A percentile compares a stretch with the other conserved stretches of the same genome.
phyloP scores from a whole-genome alignment of 2,797 vertebrate species.

The Acipenser transmontanus region DNA sequence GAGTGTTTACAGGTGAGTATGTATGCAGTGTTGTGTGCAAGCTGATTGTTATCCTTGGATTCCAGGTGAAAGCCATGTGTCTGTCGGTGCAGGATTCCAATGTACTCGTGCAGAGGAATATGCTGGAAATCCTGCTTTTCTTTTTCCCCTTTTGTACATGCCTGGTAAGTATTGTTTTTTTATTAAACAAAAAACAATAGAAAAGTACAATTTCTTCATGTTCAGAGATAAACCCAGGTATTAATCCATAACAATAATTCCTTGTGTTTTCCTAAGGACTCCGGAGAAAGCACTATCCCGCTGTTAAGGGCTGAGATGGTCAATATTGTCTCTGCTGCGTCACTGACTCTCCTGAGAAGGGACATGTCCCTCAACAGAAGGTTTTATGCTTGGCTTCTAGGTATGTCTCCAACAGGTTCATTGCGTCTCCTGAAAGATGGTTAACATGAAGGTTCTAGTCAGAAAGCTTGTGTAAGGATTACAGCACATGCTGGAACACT shows the following conservation, averaged over 20 bases:
- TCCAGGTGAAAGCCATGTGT: constrained; percentile 78
- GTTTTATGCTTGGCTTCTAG: constrained; percentile 90
- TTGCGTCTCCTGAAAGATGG: neutral
- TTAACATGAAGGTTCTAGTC: too few relatives aligned
- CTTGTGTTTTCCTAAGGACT: constrained; percentile 39
- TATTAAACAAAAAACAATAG: neutral
- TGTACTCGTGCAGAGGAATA: constrained; percentile 92
- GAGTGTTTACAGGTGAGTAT: too few relatives aligned
- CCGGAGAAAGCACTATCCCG: constrained; percentile 51
- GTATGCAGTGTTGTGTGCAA: too few relatives aligned
- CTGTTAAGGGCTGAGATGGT: constrained; percentile 65
- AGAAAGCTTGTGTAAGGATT: too few relatives aligned
- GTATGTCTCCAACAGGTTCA: constrained; percentile 45
- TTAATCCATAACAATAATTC: neutral
- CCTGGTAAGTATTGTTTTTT: constrained; percentile 61
- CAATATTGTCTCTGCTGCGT: constrained; percentile 73
- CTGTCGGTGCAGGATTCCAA: constrained; percentile 87
- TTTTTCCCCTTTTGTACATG: constrained; percentile 84
- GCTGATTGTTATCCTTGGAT: constrained; percentile 7
- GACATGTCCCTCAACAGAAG: constrained; percentile 97
- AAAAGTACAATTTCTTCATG: neutral
- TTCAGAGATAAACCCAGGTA: neutral
- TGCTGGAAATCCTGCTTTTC: constrained; percentile 85
- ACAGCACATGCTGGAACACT: too few relatives aligned
- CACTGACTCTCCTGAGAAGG: constrained; percentile 83